Percentiles rank a stretch among this genome's conserved stretches.
Evolutionary conservation across 2,888 invertebrate genomes (phyloP).

Genomic region (Cosmia trapezina): DNA sequence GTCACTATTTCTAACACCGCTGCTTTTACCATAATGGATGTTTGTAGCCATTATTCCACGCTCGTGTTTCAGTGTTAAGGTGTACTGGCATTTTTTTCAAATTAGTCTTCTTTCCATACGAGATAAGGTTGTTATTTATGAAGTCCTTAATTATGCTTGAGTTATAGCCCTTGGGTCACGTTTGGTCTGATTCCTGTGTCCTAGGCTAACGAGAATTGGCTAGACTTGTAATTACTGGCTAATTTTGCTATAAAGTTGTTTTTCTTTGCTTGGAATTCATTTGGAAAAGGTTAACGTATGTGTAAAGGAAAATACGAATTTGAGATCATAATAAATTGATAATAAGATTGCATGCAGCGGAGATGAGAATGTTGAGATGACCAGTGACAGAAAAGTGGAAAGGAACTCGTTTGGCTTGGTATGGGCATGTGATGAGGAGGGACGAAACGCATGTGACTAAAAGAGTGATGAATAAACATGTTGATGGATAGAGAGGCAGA

Average conservation of each 20-base stretch:
- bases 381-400: no score
- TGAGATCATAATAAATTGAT: no score
- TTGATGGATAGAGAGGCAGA: no score
- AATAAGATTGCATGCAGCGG: no score
- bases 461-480: no score
- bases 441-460: no score
- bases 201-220: constrained; percentile 37
- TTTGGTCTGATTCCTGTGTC: constrained; percentile 33
- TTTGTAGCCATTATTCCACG: constrained; percentile 66
- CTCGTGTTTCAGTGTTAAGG: constrained; percentile 66
- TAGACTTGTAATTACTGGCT: constrained; percentile 13
- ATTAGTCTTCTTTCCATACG: constrained; percentile 66
- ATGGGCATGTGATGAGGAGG: no score
- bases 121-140: constrained; percentile 66
- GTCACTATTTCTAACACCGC: constrained; percentile 76
- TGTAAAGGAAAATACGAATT: not conserved
- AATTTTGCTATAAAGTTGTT: not conserved
- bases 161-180: constrained; percentile 36
- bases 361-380: no score
- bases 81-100: constrained; percentile 69
- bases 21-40: constrained; percentile 80
- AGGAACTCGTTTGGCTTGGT: no score
- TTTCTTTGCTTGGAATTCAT: not conserved
- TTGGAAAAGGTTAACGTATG: not conserved
- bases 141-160: constrained; percentile 61